Percentiles rank a stretch among this genome's conserved stretches.
Evolutionary conservation across 2,888 invertebrate genomes (phyloP).

Genomic region (Tipula unca): DNA sequence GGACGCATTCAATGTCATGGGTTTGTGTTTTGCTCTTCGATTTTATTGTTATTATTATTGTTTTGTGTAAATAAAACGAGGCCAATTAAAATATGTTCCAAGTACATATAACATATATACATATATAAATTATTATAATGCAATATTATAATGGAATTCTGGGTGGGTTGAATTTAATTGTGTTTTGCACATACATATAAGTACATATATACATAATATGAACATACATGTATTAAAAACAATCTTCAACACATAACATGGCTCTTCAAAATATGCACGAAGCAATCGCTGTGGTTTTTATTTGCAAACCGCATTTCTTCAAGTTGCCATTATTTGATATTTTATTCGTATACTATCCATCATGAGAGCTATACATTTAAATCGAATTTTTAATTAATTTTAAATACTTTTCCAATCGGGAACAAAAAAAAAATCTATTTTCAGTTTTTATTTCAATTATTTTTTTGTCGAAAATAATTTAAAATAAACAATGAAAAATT

Average conservation of each 20-base stretch:
- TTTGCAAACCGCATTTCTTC: neutral
- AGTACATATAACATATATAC: too few species aligned
- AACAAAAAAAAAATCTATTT: neutral
- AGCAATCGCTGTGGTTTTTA: neutral
- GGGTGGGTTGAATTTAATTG: neutral
- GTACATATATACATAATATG: neutral
- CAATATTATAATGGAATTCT: neutral
- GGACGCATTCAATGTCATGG: neutral
- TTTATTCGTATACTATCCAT: neutral
- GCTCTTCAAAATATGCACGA: neutral
- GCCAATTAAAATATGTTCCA: neutral
- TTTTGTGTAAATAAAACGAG: neutral
- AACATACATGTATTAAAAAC: neutral
- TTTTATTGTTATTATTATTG: neutral
- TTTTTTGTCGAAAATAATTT: neutral
- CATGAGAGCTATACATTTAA: neutral
- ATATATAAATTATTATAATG: too few species aligned
- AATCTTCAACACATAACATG: neutral
- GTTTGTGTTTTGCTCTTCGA: neutral
- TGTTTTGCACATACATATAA: neutral
- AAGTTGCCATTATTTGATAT: neutral
- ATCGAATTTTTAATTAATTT: neutral
- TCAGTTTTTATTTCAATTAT: neutral
- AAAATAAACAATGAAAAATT: slow-evolving; percentile 8
- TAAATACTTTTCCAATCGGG: neutral